Conservation (phyloP, 2,113 vertebrate genomes). For the Zonotrichia leucophrys region DNA sequence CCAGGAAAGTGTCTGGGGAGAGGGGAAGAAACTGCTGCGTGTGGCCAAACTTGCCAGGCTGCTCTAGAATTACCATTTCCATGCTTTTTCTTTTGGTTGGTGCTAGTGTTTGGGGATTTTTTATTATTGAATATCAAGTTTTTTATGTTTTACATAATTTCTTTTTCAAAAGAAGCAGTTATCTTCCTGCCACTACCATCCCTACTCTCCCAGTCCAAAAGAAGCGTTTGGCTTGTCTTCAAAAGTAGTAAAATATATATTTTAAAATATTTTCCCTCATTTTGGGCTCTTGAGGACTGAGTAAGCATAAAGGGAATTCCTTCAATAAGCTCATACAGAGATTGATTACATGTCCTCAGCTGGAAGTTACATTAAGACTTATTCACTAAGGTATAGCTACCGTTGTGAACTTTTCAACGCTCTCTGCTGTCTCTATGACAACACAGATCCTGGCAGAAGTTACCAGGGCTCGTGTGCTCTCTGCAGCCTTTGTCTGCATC, state of each 20-base stretch:
- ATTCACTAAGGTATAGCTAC: conserved; percentile 57
- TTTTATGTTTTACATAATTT: neutral
- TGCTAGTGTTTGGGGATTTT: neutral
- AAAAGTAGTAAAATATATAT: neutral
- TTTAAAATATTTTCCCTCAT: conserved; percentile 5
- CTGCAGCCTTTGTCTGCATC: conserved; percentile 16
- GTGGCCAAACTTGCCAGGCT: neutral
- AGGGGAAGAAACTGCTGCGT: neutral
- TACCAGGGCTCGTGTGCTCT: neutral
- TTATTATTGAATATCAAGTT: neutral
- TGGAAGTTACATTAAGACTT: conserved; percentile 63
- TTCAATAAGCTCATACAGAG: conserved; percentile 59
- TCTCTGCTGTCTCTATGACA: conserved; percentile 51
- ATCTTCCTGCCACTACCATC: neutral
- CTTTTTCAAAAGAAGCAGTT: neutral
- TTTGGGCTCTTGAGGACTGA: conserved; percentile 1
- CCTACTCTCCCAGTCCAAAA: neutral
- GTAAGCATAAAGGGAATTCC: conserved; percentile 60
- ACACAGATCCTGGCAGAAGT: conserved; percentile 32
- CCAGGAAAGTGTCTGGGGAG: neutral
- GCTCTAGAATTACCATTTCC: neutral
- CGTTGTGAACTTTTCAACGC: conserved; percentile 40
- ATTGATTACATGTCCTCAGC: conserved; percentile 64
- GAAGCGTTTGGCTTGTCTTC: neutral
- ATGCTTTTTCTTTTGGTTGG: neutral